phyloP scores from a whole-genome alignment of 2,888 invertebrate species.

The Synanthedon myopaeformis region DNA sequence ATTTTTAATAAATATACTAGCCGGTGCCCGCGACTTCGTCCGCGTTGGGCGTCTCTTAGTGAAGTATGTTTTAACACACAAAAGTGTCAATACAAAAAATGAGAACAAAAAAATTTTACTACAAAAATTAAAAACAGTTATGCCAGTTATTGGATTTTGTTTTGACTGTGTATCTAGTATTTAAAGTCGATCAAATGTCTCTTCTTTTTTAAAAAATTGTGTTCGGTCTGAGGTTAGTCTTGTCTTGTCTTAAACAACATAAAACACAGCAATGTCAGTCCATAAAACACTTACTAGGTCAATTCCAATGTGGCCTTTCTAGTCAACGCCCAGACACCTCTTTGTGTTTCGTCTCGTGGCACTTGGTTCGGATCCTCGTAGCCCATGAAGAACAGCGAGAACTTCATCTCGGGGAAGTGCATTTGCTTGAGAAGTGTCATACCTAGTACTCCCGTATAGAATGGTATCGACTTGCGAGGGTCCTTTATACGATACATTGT shows the following conservation, averaged over 20 bases:
- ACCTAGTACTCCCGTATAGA: constrained; percentile 91
- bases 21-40: too few relatives aligned
- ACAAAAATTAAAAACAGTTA: too few relatives aligned
- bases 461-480: constrained; percentile 86
- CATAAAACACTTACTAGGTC: constrained; percentile 80
- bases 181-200: too few relatives aligned
- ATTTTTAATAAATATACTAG: too few relatives aligned
- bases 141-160: too few relatives aligned
- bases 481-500: constrained; percentile 97
- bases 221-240: too few relatives aligned
- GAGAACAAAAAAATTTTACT: too few relatives aligned
- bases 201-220: too few relatives aligned
- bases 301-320: constrained; percentile 90
- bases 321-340: constrained; percentile 81
- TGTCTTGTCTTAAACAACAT: not conserved
- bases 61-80: too few relatives aligned
- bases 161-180: too few relatives aligned
- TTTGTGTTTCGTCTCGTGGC: constrained; percentile 77
- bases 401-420: constrained; percentile 91
- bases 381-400: constrained; percentile 92
- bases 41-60: too few relatives aligned
- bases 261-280: not conserved
- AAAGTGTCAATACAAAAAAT: too few relatives aligned
- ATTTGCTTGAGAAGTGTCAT: constrained; percentile 90
- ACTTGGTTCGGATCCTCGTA: constrained; percentile 83